A percentile compares a stretch with the other conserved stretches of the same genome.
phyloP scores from a whole-genome alignment of 2,797 vertebrate genomes.

The Lagodon rhomboides region DNA sequence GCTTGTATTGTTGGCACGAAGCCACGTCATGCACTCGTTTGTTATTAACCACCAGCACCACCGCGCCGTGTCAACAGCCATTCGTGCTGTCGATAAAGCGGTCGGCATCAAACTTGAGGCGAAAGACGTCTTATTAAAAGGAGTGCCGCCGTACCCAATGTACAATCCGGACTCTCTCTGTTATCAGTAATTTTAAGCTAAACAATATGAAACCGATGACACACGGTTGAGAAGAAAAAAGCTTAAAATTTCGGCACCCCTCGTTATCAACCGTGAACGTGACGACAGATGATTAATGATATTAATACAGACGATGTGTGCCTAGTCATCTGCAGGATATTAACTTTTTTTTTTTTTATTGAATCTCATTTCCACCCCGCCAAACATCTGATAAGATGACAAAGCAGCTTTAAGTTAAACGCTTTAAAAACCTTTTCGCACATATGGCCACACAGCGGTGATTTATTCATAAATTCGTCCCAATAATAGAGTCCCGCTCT shows the following conservation, averaged over 20 bases:
- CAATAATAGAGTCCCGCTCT: conserved; percentile 67
- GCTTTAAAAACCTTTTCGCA: conserved; percentile 42
- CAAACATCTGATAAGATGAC: conserved; percentile 71
- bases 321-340: conserved; percentile 67
- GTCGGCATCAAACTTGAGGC: conserved; percentile 14
- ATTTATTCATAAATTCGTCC: conserved; percentile 79
- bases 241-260: conserved; percentile 17
- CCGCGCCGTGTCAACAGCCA: conserved; percentile 7
- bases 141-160: too few species aligned
- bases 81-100: conserved; percentile 13
- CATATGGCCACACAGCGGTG: conserved; percentile 52
- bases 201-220: neutral
- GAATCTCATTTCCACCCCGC: conserved; percentile 58
- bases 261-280: conserved; percentile 41
- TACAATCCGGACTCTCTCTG: too few species aligned
- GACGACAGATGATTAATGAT: conserved; percentile 77
- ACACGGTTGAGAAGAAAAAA: neutral
- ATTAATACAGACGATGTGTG: conserved; percentile 65
- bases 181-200: neutral
- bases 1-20: conserved; percentile 2
- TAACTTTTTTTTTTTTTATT: conserved; percentile 69
- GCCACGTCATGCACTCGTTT: conserved; percentile 4
- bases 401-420: conserved; percentile 69
- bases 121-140: neutral
- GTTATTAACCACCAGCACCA: conserved; percentile 14